Conservation (phyloP, 2,888 invertebrate genomes). For the Phaonia tiefii region DNA sequence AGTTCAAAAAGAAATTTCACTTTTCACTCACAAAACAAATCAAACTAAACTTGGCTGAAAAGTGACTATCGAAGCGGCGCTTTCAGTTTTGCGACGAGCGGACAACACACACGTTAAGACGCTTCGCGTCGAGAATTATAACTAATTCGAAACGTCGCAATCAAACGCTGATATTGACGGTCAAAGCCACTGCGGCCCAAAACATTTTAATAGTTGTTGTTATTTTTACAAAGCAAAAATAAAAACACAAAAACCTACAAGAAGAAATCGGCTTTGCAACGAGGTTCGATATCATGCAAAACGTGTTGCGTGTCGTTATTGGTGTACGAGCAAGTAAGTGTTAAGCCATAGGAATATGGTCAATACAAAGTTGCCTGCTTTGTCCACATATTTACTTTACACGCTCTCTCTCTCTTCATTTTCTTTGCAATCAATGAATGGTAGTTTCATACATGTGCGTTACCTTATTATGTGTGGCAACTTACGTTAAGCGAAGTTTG, state of each 20-base stretch:
- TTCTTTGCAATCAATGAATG: background rate
- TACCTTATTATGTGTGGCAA: background rate
- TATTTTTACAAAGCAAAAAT: constrained; percentile 23
- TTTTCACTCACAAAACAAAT: constrained; percentile 14
- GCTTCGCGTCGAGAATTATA: constrained; percentile 74
- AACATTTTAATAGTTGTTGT: background rate
- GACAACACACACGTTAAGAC: constrained; percentile 66
- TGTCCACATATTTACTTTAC: constrained; percentile 43
- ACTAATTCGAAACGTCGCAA: constrained; percentile 74
- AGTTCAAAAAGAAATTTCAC: constrained; percentile 58
- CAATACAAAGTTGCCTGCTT: background rate
- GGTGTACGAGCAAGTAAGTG: constrained; percentile 18
- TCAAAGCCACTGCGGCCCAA: constrained; percentile 54
- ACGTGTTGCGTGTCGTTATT: constrained; percentile 13
- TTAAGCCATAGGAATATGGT: constrained; percentile 1
- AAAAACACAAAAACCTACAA: constrained; percentile 2
- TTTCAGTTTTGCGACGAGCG: constrained; percentile 42
- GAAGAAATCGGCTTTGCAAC: constrained; percentile 25
- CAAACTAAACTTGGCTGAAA: no score
- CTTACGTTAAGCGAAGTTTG: constrained; percentile 16
- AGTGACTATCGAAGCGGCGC: constrained; percentile 15
- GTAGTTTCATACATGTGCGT: background rate
- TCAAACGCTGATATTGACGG: constrained; percentile 67
- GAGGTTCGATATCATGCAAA: constrained; percentile 35
- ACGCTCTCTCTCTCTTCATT: no score